Evolutionary conservation across 2,113 vertebrate genomes (phyloP), one percentile per base, ranked within the genome.

Genomic region (Baryphthengus martii): DNA sequence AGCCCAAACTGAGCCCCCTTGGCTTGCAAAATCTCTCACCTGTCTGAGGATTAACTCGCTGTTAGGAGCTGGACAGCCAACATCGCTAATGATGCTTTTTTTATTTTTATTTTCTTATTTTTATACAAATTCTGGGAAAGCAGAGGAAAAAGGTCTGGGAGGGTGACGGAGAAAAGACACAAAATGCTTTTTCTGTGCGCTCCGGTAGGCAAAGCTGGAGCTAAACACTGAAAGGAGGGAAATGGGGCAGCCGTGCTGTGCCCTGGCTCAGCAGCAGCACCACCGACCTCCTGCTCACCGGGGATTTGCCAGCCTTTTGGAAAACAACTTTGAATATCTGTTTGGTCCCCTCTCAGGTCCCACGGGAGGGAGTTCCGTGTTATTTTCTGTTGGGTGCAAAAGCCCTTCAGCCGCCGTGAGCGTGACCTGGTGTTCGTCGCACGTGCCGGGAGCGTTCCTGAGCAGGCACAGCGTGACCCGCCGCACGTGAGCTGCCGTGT

Each of bases 241-340:
- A 29, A 3, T 29, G 16, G n/a, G 5, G 14, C 28, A 29, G 28
- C 47, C 21, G 20, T 21, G 20, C 47, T 23, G 20, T 26, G 13
- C 62, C 20, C 35, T 3, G 33, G 37, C 67, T 23, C 29, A 4
- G 17, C 86, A 18, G 17, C 40, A 5, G 10, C 71, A 28, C 20
- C 0, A 11, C 65, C 29, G 59, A 5, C 1, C 1, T 12, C 2
- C 4, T 23, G 7, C 3, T 44, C 79, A 28, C 25, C 47, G 2
- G 0, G 0, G 31, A 24, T 68, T 52, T 50, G 13, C 24, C 65
- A 11, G 52, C 4, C 8, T 21, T 24, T 53, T 28, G 6, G 37
- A 37, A 45, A 76, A 20, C 31, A 12, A 2, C 39, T 65, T 19
- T 13, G 17, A 47, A 75, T 71, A 37, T 9, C 37, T 63, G 2